These are phyloP conservation scores for Myzus persicae DNA, from an alignment of 1,140 invertebrate genomes.

Conservation along the genomic window DNA sequence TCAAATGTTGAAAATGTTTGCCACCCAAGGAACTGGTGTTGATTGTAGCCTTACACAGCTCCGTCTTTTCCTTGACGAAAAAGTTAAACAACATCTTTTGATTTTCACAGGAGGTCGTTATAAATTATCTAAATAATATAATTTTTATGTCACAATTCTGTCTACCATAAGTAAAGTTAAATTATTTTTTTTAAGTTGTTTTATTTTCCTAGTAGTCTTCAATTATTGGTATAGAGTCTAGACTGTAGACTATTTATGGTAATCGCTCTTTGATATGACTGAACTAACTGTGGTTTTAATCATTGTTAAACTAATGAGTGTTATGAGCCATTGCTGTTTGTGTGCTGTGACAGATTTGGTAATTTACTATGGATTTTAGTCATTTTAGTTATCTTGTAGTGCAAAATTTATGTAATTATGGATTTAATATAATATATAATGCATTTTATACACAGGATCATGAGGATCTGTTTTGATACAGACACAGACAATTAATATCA, in stretches of 20 bases:
- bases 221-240: background rate
- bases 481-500: too few relatives aligned
- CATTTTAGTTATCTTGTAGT: too few relatives aligned
- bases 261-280: background rate
- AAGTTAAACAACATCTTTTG: slow-evolving; percentile 89
- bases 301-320: background rate
- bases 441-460: too few relatives aligned
- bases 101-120: slow-evolving; percentile 86
- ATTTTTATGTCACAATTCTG: background rate
- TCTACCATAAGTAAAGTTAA: background rate
- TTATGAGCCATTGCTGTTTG: background rate
- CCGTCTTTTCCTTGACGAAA: slow-evolving; percentile 88
- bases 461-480: too few relatives aligned
- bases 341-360: background rate
- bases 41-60: slow-evolving; percentile 90
- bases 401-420: background rate
- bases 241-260: background rate
- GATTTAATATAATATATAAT: background rate
- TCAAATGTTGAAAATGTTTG: slow-evolving; percentile 97
- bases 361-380: background rate
- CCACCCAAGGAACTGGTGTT: slow-evolving; percentile 80
- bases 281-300: background rate
- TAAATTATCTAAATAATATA: slow-evolving; percentile 76
- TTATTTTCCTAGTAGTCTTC: background rate
- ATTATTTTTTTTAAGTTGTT: background rate